phyloP scores from a whole-genome alignment of 2,113 vertebrate species.

The Pao palembangensis region DNA sequence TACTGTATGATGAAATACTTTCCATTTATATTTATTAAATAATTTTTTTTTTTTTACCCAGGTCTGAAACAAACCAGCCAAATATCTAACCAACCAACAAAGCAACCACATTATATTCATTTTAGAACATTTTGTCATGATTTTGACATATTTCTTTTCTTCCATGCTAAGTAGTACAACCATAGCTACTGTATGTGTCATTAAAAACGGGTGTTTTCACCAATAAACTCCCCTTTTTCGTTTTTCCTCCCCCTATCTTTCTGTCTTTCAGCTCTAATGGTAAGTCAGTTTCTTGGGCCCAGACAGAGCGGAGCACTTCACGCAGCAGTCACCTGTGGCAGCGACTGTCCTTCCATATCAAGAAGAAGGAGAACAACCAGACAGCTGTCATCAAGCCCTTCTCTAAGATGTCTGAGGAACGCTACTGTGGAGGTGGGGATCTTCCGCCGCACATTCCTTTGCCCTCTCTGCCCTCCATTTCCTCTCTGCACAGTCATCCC shows the following conservation, averaged over 20 bases:
- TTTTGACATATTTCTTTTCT: too few species aligned
- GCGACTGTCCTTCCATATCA: conserved; percentile 92
- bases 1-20: too few species aligned
- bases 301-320: conserved; percentile 85
- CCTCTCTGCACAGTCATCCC: conserved; percentile 64
- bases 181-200: neutral
- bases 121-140: too few species aligned
- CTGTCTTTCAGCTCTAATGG: conserved; percentile 85
- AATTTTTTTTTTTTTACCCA: too few species aligned
- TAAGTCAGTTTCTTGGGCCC: conserved; percentile 96
- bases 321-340: conserved; percentile 96
- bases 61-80: too few species aligned
- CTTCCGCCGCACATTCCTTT: conserved; percentile 62
- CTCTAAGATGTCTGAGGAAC: conserved; percentile 85
- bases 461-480: conserved; percentile 63
- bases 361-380: conserved; percentile 96
- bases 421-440: conserved; percentile 68
- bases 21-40: too few species aligned
- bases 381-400: conserved; percentile 98
- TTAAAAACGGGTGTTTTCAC: neutral
- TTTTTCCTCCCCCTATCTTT: conserved; percentile 4
- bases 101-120: too few species aligned
- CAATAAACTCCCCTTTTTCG: neutral
- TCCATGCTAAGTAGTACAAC: too few species aligned
- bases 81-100: too few species aligned